These are phyloP conservation scores for Sphyrna mokarran DNA, from an alignment of 2,113 vertebrate species.

Conservation along the genomic window DNA sequence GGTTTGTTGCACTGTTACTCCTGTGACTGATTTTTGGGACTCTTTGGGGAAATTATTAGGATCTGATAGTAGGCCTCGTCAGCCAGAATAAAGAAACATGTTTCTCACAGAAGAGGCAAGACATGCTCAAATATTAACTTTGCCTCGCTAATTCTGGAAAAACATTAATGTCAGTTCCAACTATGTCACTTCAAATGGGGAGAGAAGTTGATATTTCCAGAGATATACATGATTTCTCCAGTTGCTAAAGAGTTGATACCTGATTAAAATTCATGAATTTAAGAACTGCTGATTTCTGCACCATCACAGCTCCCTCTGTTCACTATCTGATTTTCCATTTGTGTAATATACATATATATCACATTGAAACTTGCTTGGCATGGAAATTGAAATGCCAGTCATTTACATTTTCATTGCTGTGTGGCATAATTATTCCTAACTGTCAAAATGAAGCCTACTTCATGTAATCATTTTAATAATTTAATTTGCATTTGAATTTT, in stretches of 20 bases:
- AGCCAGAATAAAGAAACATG: background rate
- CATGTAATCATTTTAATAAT: background rate
- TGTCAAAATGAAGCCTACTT: background rate
- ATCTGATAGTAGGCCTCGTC: too few relatives aligned
- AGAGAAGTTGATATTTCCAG: background rate
- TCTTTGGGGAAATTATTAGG: background rate
- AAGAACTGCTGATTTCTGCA: background rate
- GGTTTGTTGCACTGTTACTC: background rate
- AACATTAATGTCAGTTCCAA: background rate
- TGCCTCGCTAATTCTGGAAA: background rate
- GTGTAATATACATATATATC: background rate
- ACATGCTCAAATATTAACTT: background rate
- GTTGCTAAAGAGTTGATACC: background rate
- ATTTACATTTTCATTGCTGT: background rate
- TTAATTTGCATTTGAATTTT: conserved; percentile 8
- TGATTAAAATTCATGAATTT: conserved; percentile 29
- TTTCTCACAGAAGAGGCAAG: background rate
- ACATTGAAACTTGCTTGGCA: background rate
- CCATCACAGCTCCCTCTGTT: background rate
- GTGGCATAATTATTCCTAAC: background rate
- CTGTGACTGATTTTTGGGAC: background rate
- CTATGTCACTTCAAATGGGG: background rate
- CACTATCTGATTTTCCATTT: background rate
- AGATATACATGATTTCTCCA: background rate
- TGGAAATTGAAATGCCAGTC: background rate